Evolutionary conservation across 2,113 vertebrate genomes (phyloP).

Genomic region (Melanocharis versteri): DNA sequence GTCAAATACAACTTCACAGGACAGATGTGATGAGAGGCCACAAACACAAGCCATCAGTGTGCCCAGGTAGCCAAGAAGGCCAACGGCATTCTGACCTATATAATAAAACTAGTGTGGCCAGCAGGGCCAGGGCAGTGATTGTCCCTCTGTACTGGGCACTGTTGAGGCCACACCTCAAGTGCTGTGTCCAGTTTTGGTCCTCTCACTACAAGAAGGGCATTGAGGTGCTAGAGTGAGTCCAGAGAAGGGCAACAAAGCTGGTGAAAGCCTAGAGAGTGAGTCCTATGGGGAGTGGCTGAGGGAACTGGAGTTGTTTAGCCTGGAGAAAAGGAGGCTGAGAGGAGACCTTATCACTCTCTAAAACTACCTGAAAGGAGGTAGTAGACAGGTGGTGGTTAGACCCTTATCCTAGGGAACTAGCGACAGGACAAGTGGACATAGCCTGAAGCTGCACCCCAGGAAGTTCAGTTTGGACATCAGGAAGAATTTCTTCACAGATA

Average conservation of each 20-base stretch:
- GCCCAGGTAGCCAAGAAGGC: not conserved
- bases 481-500: not conserved
- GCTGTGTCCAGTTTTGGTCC: not conserved
- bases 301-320: not conserved
- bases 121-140: not conserved
- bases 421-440: accelerated
- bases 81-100: not conserved
- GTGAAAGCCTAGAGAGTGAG: not conserved
- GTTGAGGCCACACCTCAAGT: accelerated
- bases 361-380: not conserved
- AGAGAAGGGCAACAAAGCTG: not conserved
- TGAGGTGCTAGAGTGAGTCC: accelerated
- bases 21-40: not conserved
- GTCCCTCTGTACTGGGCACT: not conserved
- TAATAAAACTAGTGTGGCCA: not conserved
- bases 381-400: no score
- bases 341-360: no score
- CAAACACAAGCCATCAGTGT: not conserved
- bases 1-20: not conserved
- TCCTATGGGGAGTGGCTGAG: not conserved
- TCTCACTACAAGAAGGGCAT: not conserved
- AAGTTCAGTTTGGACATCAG: not conserved
- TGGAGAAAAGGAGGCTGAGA: not conserved
- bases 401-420: not conserved
- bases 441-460: not conserved